These are phyloP conservation scores for Neoscelio sp. DNA, from an alignment of 2,888 invertebrate genomes.

Conservation along the genomic window DNA sequence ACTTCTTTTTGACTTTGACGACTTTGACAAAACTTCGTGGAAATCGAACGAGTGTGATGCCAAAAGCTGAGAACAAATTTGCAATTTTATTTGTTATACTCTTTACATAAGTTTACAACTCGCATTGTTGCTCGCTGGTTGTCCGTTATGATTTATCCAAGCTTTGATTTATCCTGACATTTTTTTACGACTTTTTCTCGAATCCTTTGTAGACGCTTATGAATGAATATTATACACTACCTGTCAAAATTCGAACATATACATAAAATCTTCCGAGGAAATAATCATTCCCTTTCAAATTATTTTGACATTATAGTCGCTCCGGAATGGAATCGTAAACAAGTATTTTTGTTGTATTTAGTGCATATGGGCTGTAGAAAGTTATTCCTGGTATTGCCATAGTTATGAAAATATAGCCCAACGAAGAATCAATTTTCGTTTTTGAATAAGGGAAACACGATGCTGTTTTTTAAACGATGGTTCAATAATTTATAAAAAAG, in stretches of 20 bases:
- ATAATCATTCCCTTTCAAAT: slow-evolving; percentile 57
- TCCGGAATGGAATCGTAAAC: slow-evolving; percentile 34
- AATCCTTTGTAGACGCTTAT: slow-evolving; percentile 28
- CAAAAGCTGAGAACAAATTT: slow-evolving; percentile 4
- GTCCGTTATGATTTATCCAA: slow-evolving; percentile 26
- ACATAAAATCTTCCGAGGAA: slow-evolving; percentile 42
- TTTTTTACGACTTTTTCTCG: slow-evolving; percentile 27
- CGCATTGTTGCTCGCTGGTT: slow-evolving; percentile 2
- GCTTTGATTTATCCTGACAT: slow-evolving; percentile 18
- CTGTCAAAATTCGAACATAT: slow-evolving; percentile 41
- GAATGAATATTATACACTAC: slow-evolving; percentile 44
- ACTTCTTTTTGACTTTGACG: not conserved
- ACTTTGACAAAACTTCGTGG: not conserved
- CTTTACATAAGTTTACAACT: not conserved
- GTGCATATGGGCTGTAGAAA: slow-evolving; percentile 46
- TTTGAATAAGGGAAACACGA: too few relatives aligned
- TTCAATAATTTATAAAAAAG: too few relatives aligned
- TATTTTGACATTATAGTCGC: slow-evolving; percentile 61
- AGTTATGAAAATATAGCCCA: slow-evolving; percentile 29
- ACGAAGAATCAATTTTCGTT: too few relatives aligned
- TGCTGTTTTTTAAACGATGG: too few relatives aligned
- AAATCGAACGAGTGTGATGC: not conserved
- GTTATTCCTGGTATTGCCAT: slow-evolving; percentile 48
- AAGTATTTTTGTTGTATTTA: slow-evolving; percentile 6
- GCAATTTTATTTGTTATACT: slow-evolving; percentile 8